Evolutionary conservation across 2,888 invertebrate species (phyloP), one percentile per base, ranked within the genome.

Genomic region (Herminia tarsipennalis): DNA sequence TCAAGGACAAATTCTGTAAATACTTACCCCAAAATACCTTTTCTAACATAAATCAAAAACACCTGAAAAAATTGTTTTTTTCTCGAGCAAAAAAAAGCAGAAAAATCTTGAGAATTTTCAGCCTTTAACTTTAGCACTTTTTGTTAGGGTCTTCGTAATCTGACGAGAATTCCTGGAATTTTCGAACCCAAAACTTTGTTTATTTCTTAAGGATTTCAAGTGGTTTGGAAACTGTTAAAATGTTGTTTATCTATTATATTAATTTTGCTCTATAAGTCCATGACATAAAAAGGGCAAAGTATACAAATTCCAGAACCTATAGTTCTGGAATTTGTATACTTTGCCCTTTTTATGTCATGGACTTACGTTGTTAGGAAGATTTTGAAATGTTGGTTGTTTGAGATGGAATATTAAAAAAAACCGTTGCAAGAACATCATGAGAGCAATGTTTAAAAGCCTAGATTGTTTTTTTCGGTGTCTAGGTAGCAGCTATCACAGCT

Each of bases 1-100:
- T 36, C 25, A 44, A 42, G 54, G 50, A 54, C 46, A 49, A 58
- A 61, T 66, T 58, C 53, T 49, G 46, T 41, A 58, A 69, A 69
- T 53, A 45, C 44, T 34, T 28, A 12, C 35, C 21, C 44, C 13
- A 18, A 51, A 46, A 65, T 49, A 29, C 40, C 41, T 64, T 57
- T 45, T 51, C 47, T 22, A 22, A 20, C 33, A 34, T 53, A 55
- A 65, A 68, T 58, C 58, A 54, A 39, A 61, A 51, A 66, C 66
- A 58, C 62, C 66, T 58, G 53, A 40, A 32, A 50, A 47, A 45
- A 57, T 35, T 34, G 27, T 18, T 33, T 8, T 50, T 36, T 28
- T 29, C 29, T 42, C 27, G 1, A 29, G 21, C 34, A 37, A 12
- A 14, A 28, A 44, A 14, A 25, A 9, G 16, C 3, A 12, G 13